Evolutionary conservation across 1,140 invertebrate genomes (phyloP).

Genomic region (Plodia interpunctella): DNA sequence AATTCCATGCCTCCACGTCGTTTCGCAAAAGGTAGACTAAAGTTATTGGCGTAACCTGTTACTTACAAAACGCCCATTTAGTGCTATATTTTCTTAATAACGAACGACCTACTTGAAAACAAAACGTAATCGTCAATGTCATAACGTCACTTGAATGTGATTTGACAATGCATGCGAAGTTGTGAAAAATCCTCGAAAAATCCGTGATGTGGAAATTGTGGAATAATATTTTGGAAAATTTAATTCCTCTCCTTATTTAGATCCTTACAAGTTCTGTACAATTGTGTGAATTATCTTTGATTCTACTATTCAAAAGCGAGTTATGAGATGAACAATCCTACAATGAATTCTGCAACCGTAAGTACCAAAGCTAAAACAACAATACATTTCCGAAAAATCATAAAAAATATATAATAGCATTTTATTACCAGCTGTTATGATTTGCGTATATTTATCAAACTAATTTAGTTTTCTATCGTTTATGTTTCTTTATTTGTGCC

Average conservation of each 20-base stretch:
- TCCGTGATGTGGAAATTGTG: too few species aligned
- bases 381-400: conserved; percentile 13
- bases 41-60: too few species aligned
- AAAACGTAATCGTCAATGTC: not conserved
- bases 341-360: conserved; percentile 63
- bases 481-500: not conserved
- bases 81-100: too few species aligned
- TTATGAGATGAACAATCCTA: conserved; percentile 31
- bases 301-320: not conserved
- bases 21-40: too few species aligned
- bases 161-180: not conserved
- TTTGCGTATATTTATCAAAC: conserved; percentile 25
- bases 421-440: conserved; percentile 27
- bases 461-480: not conserved
- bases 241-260: too few species aligned
- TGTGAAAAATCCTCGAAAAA: not conserved
- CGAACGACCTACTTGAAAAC: too few species aligned
- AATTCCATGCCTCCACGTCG: too few species aligned
- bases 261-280: too few species aligned
- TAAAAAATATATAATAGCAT: conserved; percentile 9
- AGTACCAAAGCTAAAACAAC: conserved; percentile 29
- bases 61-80: too few species aligned
- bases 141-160: not conserved
- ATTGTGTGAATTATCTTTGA: not conserved
- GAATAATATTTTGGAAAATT: too few species aligned